A percentile compares a stretch with the other conserved stretches of the same genome.
These are phyloP conservation scores for Cephus runcator DNA, from an alignment of 2,888 invertebrate genomes.

Conservation along the genomic window DNA sequence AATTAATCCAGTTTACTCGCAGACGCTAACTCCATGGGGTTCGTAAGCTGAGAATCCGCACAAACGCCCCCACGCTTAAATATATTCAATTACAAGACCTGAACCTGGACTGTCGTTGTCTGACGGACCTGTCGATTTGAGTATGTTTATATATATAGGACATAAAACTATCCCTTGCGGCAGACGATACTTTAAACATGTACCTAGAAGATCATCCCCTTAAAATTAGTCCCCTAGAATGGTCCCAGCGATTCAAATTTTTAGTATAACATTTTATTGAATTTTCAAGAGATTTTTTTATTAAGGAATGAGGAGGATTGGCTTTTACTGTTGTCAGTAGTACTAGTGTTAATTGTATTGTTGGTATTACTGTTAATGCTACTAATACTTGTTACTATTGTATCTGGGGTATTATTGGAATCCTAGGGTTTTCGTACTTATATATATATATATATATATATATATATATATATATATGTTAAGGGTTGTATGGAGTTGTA, in stretches of 20 bases:
- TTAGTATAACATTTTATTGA: neutral
- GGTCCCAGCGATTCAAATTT: neutral
- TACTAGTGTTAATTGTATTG: neutral
- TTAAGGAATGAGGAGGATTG: neutral
- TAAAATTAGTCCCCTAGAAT: neutral
- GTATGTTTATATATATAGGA: neutral
- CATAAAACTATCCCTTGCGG: neutral
- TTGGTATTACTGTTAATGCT: neutral
- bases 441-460: neutral
- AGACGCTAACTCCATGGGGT: slow-evolving; percentile 47
- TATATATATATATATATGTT: neutral
- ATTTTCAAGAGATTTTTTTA: neutral
- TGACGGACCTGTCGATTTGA: neutral
- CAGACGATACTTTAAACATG: neutral
- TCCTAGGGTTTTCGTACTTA: neutral
- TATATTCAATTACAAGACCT: slow-evolving; percentile 58
- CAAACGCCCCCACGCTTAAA: slow-evolving; percentile 60
- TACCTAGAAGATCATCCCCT: neutral
- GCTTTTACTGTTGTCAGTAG: neutral
- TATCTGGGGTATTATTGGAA: neutral
- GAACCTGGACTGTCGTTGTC: slow-evolving; percentile 16
- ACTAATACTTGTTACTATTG: neutral
- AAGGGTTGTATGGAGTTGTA: neutral
- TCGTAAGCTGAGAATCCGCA: slow-evolving; percentile 63
- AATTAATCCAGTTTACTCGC: slow-evolving; percentile 65